phyloP scores from a whole-genome alignment of 2,113 vertebrate species.

The Arizona elegans region DNA sequence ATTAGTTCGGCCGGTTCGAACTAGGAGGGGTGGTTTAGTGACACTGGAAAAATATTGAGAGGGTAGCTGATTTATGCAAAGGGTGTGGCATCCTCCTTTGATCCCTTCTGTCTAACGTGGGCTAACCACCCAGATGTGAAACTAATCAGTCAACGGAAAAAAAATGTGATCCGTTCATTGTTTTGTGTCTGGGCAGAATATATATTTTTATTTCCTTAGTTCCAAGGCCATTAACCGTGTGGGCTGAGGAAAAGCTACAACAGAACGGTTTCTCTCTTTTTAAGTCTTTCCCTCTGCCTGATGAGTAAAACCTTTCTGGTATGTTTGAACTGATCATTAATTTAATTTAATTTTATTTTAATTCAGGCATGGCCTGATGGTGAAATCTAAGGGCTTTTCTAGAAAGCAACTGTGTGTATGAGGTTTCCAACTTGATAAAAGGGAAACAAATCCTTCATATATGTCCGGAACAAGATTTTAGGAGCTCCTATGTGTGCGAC shows the following conservation, averaged over 20 bases:
- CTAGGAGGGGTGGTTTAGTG: no score
- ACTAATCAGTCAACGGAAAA: background rate
- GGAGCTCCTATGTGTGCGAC: background rate
- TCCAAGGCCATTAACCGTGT: background rate
- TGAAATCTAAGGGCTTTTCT: background rate
- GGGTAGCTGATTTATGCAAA: no score
- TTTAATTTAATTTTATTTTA: background rate
- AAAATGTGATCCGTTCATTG: background rate
- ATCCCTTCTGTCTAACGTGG: background rate
- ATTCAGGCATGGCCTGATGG: background rate
- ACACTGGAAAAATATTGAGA: background rate
- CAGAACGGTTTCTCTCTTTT: background rate
- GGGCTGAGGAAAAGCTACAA: background rate
- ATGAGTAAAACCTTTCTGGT: background rate
- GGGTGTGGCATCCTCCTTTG: no score
- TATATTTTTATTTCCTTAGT: background rate
- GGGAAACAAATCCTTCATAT: no score
- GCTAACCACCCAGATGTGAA: no score
- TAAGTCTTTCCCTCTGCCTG: background rate
- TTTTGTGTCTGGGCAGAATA: background rate
- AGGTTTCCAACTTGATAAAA: background rate
- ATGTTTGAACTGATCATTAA: background rate
- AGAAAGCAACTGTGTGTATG: background rate
- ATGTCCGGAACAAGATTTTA: no score
- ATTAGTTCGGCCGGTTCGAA: no score